A percentile compares a stretch with the other conserved stretches of the same genome.
These are phyloP conservation scores for Gavialis gangeticus DNA, from an alignment of 2,113 vertebrate genomes.

Conservation along the genomic window DNA sequence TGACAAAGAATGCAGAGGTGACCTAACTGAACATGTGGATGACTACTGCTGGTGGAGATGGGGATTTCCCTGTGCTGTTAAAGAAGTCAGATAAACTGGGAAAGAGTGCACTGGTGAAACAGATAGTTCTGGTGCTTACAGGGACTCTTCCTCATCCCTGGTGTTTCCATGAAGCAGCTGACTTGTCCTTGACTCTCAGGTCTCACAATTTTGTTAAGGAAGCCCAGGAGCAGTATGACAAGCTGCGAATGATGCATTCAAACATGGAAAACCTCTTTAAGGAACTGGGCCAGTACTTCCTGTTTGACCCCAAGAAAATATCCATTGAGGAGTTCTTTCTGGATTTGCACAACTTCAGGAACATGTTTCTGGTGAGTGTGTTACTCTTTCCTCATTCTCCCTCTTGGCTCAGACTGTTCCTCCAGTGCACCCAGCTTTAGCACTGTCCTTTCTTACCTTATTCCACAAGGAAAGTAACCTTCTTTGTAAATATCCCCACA, in stretches of 20 bases:
- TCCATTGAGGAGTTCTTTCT: constrained; percentile 86
- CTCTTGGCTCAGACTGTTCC: background rate
- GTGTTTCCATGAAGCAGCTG: background rate
- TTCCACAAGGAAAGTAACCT: background rate
- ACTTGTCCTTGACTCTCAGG: constrained; percentile 77
- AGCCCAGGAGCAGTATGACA: constrained; percentile 84
- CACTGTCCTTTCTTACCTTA: background rate
- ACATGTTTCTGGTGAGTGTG: constrained; percentile 87
- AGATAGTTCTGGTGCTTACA: background rate
- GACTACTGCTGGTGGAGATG: background rate
- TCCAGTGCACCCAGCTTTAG: background rate
- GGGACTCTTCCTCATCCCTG: background rate
- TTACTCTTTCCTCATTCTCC: background rate
- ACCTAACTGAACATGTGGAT: background rate
- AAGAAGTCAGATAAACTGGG: background rate
- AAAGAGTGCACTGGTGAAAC: background rate
- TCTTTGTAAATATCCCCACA: rapidly evolving
- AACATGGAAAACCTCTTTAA: constrained; percentile 87
- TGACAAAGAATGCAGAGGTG: background rate
- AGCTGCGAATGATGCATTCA: constrained; percentile 85
- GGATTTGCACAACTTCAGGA: constrained; percentile 88
- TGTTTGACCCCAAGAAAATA: constrained; percentile 86
- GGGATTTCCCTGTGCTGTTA: background rate
- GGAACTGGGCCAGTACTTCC: constrained; percentile 83
- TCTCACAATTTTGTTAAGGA: constrained; percentile 83